Base-by-base conservation (phyloP, 2,113 vertebrate species). In the Gyps fulvus region DNA sequence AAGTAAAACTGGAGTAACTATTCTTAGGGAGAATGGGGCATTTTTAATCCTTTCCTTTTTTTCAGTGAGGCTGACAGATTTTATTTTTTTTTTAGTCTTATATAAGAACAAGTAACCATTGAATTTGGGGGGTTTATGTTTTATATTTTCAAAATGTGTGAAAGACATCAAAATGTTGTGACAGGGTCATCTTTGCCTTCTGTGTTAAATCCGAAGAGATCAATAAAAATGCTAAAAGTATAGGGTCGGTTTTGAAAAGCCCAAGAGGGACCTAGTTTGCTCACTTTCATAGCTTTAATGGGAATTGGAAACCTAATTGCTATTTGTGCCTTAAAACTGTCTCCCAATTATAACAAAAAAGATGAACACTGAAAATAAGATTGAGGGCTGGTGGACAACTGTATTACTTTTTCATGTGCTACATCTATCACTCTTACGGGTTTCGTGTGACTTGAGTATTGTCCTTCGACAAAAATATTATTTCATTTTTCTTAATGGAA, bases 31-130 rank as follows among this genome's bases (percentile, higher is more conserved):
- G 8, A 67, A 55, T 20, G 3, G 7, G 2, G 0, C 3, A 38
- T 71, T 87, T 89, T 62, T 5, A 59, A 57, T 29, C 0, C 3
- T 66, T 69, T 34, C 26, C 27, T 50, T 78, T 42, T 42, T 54
- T 21, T 31, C 7, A 23, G 1, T 7, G 4, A 22, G 13, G 1
- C 2, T 72, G 29, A 29, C 6, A 13, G 1, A 3, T 19, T 45
- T 29, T 10, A 9, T 13, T 63, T 83, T 45, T 50, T 13, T 47
- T 40, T 47, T 14, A 67, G 7, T n/a, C 5, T 55, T 67, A 13
- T 20, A 16, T 50, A 11, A 90, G n/a, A 59, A 42, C 9, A 73
- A 78, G 26, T 59, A 45, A 34, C 1, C 18, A 52, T 7, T 54
- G 21, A 21, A 47, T 62, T 73, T 49, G 14, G 5, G 6, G 4